Conservation (phyloP, 1,140 invertebrate species). For the Brachionus sp. region DNA sequence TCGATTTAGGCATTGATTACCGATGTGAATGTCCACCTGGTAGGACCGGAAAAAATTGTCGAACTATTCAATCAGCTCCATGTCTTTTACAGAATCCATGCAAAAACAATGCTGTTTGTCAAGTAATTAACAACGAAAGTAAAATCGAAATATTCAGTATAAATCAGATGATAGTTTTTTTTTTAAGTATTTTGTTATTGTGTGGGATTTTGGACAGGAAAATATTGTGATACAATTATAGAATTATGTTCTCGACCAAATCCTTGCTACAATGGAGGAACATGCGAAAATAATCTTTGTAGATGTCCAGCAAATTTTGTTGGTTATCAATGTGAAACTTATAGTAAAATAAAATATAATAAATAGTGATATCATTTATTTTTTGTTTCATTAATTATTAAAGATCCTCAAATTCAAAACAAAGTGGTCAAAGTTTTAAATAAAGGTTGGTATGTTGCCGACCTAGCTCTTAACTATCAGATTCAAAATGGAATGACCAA, state of each 20-base stretch:
- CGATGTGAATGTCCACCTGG: conserved; percentile 19
- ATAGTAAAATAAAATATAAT: conserved; percentile 2
- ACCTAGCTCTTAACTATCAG: conserved; percentile 9
- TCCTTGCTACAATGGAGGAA: conserved; percentile 36
- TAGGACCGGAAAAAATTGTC: conserved; percentile 27
- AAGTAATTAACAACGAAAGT: background rate
- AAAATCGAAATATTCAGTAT: background rate
- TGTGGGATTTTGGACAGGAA: conserved; percentile 43
- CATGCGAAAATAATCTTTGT: conserved; percentile 31
- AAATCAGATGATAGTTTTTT: background rate
- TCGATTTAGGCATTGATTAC: conserved; percentile 24
- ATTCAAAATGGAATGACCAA: background rate
- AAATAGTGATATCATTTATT: background rate
- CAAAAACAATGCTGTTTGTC: conserved; percentile 27
- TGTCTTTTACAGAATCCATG: conserved; percentile 37
- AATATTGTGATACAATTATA: background rate
- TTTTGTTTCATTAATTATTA: background rate
- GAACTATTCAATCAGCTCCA: conserved; percentile 43
- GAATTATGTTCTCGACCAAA: background rate
- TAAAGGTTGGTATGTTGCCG: conserved; percentile 41
- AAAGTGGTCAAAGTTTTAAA: conserved; percentile 39
- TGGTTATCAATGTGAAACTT: conserved; percentile 43
- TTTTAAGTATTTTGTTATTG: conserved; percentile 36
- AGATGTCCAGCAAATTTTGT: conserved; percentile 27
- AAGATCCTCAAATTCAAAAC: conserved; percentile 1